These are phyloP conservation scores for Lycocorax pyrrhopterus DNA, from an alignment of 2,113 vertebrate genomes.

Conservation along the genomic window DNA sequence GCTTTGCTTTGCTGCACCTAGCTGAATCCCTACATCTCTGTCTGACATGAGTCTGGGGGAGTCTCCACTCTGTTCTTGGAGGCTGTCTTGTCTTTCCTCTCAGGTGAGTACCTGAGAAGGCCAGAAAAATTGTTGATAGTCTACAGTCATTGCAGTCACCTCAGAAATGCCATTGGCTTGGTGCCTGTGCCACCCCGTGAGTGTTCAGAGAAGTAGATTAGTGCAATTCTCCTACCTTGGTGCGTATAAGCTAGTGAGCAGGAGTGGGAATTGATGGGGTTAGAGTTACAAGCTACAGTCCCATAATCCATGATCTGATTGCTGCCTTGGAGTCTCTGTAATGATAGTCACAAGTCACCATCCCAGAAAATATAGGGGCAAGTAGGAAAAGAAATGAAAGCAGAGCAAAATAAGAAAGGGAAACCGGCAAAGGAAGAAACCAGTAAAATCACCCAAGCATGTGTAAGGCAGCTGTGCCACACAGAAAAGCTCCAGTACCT, in stretches of 20 bases:
- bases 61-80: background rate
- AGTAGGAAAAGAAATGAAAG: background rate
- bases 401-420: background rate
- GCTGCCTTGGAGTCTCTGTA: slow-evolving; percentile 51
- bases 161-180: slow-evolving; percentile 10
- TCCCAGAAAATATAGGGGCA: background rate
- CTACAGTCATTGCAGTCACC: background rate
- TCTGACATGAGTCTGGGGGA: background rate
- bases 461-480: background rate
- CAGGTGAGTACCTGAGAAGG: background rate
- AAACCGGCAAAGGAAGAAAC: background rate
- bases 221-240: slow-evolving; percentile 35
- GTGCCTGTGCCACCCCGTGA: background rate
- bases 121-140: background rate
- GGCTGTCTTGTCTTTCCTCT: background rate
- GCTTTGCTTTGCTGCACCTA: background rate
- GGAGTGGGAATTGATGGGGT: slow-evolving; percentile 18
- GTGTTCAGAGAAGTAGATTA: background rate
- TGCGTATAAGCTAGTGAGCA: slow-evolving; percentile 11
- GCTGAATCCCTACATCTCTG: background rate
- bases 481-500: background rate
- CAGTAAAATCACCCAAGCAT: background rate
- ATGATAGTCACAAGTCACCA: slow-evolving; percentile 28
- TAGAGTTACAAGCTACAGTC: slow-evolving; percentile 12
- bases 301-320: slow-evolving; percentile 21